Percentiles rank a stretch among this genome's conserved stretches.
Evolutionary conservation across 2,797 vertebrate species (phyloP).

Genomic region (Euthynnus affinis): DNA sequence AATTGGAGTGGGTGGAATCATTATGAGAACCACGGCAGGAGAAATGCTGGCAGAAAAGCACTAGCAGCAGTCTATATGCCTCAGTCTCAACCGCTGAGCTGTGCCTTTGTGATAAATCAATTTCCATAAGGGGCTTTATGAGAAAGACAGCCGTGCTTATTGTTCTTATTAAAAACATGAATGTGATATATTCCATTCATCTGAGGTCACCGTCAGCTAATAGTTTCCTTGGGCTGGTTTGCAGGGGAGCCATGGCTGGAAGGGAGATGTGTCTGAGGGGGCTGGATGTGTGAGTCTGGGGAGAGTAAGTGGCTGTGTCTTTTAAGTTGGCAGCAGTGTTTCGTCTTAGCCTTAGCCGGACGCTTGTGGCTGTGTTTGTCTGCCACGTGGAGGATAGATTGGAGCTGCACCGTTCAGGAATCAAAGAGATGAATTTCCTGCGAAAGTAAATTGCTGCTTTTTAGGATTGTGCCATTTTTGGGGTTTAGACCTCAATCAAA

Average conservation of each 20-base stretch:
- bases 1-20: conserved; percentile 76
- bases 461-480: conserved; percentile 32
- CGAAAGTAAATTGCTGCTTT: conserved; percentile 50
- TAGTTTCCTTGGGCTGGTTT: conserved; percentile 68
- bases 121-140: conserved; percentile 79
- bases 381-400: conserved; percentile 57
- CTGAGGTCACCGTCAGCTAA: conserved; percentile 72
- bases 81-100: conserved; percentile 60
- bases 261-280: conserved; percentile 56
- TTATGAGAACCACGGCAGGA: conserved; percentile 64
- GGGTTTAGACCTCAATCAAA: conserved; percentile 36
- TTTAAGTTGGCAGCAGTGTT: conserved; percentile 75
- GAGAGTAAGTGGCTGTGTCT: conserved; percentile 80
- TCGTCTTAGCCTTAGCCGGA: conserved; percentile 72
- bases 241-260: conserved; percentile 50
- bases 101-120: conserved; percentile 77
- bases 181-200: conserved; percentile 75
- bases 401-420: conserved; percentile 48
- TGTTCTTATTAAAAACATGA: conserved; percentile 80
- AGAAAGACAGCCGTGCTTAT: conserved; percentile 75
- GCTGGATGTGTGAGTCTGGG: conserved; percentile 63
- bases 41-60: conserved; percentile 65
- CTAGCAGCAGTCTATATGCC: conserved; percentile 62
- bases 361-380: conserved; percentile 75
- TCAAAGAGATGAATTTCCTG: conserved; percentile 64